Evolutionary conservation across 2,888 invertebrate genomes (phyloP).

Genomic region (Diogma glabrata): DNA sequence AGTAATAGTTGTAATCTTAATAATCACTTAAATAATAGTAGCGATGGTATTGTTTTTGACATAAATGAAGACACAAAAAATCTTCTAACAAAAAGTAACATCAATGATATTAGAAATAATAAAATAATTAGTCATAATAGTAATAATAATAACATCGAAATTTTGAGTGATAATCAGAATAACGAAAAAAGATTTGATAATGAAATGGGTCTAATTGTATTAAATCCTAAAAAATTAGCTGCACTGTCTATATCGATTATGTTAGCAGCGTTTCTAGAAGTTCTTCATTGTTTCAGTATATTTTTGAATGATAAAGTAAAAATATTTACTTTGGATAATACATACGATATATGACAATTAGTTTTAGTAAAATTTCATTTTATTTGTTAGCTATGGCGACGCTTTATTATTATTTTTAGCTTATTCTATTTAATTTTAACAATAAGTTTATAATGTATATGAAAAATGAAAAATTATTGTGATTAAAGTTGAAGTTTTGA

Average conservation of each 20-base stretch:
- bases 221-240: constrained; percentile 8
- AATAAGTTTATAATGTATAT: too few relatives aligned
- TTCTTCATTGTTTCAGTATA: constrained; percentile 9
- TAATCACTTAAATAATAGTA: constrained; percentile 1
- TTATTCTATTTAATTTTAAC: too few relatives aligned
- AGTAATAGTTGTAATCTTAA: background rate
- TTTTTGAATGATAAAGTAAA: constrained; percentile 7
- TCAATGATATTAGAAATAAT: constrained; percentile 5
- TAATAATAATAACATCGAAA: background rate
- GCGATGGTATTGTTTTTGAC: background rate
- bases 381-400: too few relatives aligned
- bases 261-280: constrained; percentile 11
- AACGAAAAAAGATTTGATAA: constrained; percentile 5
- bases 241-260: constrained; percentile 9
- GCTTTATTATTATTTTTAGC: too few relatives aligned
- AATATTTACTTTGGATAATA: constrained; percentile 6
- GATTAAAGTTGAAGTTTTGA: too few relatives aligned
- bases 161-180: background rate
- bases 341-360: constrained; percentile 9
- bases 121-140: background rate
- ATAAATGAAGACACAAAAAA: background rate
- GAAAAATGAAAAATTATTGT: too few relatives aligned
- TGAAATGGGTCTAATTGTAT: constrained; percentile 6
- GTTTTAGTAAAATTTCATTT: too few relatives aligned
- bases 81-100: constrained; percentile 3